phyloP scores from a whole-genome alignment of 1,140 invertebrate genomes.

The Pectinophora gossypiella region DNA sequence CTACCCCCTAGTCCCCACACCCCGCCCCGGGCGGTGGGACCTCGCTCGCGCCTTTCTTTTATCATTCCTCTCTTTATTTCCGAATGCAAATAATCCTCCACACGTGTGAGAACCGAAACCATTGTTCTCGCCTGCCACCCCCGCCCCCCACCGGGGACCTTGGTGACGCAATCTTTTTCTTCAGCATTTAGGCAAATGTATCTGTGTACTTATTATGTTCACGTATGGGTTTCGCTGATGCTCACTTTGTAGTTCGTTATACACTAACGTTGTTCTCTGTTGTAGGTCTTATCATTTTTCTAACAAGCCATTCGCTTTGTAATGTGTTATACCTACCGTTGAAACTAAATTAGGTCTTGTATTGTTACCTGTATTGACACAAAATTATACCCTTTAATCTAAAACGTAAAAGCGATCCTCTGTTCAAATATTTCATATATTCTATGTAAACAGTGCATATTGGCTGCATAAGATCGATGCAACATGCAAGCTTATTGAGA shows the following conservation, averaged over 20 bases:
- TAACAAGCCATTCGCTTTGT: no score
- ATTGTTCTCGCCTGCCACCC: constrained; percentile 64
- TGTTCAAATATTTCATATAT: background rate
- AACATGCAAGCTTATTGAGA: background rate
- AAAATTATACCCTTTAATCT: no score
- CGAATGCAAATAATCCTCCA: constrained; percentile 77
- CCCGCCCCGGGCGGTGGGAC: constrained; percentile 60
- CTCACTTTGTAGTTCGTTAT: no score
- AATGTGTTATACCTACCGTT: no score
- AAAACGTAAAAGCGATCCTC: background rate
- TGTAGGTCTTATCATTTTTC: no score
- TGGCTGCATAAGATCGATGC: background rate
- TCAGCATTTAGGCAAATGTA: constrained; percentile 65
- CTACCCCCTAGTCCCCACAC: constrained; percentile 41
- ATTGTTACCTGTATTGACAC: no score
- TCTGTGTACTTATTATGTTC: constrained; percentile 11
- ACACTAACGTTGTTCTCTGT: no score
- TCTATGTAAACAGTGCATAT: background rate
- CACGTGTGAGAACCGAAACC: constrained; percentile 77
- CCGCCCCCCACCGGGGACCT: constrained; percentile 51
- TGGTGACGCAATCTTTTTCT: constrained; percentile 73
- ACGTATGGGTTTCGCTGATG: background rate
- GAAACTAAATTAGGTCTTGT: no score
- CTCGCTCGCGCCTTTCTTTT: constrained; percentile 74
- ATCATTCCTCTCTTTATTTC: constrained; percentile 78